A percentile compares a stretch with the other conserved stretches of the same genome.
These are phyloP conservation scores for Mohoua ochrocephala DNA, from an alignment of 2,113 vertebrate genomes.

Conservation along the genomic window DNA sequence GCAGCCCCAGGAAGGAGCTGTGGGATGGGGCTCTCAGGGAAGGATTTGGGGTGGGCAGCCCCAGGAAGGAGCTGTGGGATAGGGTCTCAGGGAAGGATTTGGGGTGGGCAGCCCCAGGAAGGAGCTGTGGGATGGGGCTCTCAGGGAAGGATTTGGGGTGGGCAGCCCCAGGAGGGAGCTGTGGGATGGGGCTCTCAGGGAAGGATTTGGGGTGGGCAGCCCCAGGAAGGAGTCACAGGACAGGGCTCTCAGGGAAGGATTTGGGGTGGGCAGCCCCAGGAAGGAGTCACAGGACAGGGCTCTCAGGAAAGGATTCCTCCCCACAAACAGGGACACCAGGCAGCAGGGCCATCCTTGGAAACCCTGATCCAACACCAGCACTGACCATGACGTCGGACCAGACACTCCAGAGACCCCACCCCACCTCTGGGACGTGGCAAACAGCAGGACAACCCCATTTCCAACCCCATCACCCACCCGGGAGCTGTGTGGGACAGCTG, in stretches of 20 bases:
- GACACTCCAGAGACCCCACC: not conserved
- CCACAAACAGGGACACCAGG: not conserved
- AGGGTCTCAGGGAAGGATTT: too few relatives aligned
- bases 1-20: too few relatives aligned
- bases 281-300: not conserved
- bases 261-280: not conserved
- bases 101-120: too few relatives aligned
- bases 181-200: too few relatives aligned
- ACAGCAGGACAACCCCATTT: fast-evolving
- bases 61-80: too few relatives aligned
- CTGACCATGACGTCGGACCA: not conserved
- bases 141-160: not conserved
- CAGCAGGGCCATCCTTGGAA: not conserved
- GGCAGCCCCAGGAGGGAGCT: too few relatives aligned
- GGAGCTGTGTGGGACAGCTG: not conserved
- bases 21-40: too few relatives aligned
- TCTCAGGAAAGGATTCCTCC: not conserved
- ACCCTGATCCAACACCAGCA: fast-evolving
- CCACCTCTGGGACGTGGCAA: not conserved
- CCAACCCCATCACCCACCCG: not conserved
- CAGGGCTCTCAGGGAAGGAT: not conserved
- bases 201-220: too few relatives aligned
- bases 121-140: too few relatives aligned
- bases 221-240: not conserved
- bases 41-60: too few relatives aligned